Percentiles rank a stretch among this genome's conserved stretches.
These are phyloP conservation scores for Spatulosminthurus flaviceps DNA, from an alignment of 2,888 invertebrate species.

Conservation along the genomic window DNA sequence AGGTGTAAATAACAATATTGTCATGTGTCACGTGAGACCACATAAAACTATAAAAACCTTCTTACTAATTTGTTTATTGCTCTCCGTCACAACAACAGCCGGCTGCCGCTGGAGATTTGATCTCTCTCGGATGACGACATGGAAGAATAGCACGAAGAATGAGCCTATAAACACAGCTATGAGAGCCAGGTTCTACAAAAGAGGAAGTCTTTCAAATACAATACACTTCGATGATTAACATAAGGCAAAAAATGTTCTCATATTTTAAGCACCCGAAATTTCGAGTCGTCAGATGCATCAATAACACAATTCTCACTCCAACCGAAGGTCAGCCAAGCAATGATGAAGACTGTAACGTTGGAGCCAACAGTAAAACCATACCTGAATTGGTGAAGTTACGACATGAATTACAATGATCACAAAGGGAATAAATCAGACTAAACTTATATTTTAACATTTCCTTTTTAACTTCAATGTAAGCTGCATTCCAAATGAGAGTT, in stretches of 20 bases:
- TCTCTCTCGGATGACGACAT: conserved; percentile 74
- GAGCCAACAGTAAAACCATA: conserved; percentile 89
- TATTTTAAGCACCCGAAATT: conserved; percentile 74
- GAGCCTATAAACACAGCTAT: conserved; percentile 75
- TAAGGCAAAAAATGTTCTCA: not conserved
- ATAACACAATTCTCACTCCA: conserved; percentile 73
- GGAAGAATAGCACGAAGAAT: conserved; percentile 77
- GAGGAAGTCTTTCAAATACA: not conserved
- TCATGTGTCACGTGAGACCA: too few species aligned
- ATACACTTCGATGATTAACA: conserved; percentile 1
- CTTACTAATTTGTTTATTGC: conserved; percentile 12
- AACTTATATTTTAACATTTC: too few species aligned
- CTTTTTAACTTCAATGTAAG: too few species aligned
- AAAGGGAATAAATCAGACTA: too few species aligned
- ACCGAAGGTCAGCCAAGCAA: conserved; percentile 78
- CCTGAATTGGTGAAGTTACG: conserved; percentile 66
- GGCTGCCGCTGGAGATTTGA: not conserved
- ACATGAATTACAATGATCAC: too few species aligned
- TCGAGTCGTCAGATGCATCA: conserved; percentile 74
- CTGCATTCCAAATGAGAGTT: too few species aligned
- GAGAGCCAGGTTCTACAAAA: conserved; percentile 71
- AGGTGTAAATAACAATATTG: too few species aligned
- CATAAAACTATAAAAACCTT: too few species aligned
- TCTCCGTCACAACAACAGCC: conserved; percentile 51
- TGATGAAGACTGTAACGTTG: conserved; percentile 82